Percentiles rank a stretch among this genome's conserved stretches.
Evolutionary conservation across 2,113 vertebrate genomes (phyloP).

Genomic region (Podilymbus podiceps): DNA sequence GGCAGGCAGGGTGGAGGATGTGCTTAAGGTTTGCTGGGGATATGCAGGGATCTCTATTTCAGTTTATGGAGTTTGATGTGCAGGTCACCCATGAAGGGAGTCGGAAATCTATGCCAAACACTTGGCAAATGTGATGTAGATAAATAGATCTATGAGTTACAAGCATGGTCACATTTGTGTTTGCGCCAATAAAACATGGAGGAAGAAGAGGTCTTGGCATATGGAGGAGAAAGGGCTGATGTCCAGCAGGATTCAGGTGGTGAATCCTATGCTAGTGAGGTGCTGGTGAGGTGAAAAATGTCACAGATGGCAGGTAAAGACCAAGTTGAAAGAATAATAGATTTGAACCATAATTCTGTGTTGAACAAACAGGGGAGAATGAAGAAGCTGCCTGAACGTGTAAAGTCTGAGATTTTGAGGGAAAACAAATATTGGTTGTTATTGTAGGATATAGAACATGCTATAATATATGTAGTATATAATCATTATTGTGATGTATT

Average conservation of each 20-base stretch:
- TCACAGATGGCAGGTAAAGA: background rate
- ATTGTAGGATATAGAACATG: background rate
- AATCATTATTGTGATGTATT: background rate
- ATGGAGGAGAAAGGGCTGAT: background rate
- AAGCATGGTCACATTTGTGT: background rate
- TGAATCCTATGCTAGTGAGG: background rate
- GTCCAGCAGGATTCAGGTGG: background rate
- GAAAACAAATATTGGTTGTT: background rate
- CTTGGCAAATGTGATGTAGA: background rate
- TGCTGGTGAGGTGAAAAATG: background rate
- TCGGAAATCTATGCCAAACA: background rate
- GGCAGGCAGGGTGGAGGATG: background rate
- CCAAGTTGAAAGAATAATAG: background rate
- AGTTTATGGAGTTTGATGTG: background rate
- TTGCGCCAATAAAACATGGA: background rate
- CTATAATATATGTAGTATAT: background rate
- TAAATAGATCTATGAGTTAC: background rate
- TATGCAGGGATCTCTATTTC: background rate
- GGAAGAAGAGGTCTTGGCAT: background rate
- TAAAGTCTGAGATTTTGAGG: background rate
- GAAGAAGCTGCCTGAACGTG: background rate
- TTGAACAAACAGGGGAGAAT: background rate
- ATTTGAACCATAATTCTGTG: background rate
- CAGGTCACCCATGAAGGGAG: background rate
- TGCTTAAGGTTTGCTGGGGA: background rate